These are phyloP conservation scores for Clarias gariepinus DNA, from an alignment of 2,113 vertebrate genomes.

Conservation along the genomic window DNA sequence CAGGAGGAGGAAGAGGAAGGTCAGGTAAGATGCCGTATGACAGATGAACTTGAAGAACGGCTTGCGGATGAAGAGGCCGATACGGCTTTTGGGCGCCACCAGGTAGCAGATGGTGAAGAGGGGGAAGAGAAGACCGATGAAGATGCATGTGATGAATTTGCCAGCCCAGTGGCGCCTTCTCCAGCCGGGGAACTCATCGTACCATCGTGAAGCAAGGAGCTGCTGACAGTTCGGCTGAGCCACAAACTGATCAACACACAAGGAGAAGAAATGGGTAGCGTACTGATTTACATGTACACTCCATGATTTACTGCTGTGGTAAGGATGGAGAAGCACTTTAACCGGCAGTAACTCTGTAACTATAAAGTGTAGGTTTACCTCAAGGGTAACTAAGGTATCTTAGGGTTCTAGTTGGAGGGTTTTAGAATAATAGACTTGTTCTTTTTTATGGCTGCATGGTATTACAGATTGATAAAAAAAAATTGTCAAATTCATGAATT, in stretches of 20 bases:
- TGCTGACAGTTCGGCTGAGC: slow-evolving; percentile 99
- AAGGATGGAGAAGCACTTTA: neutral
- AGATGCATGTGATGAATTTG: slow-evolving; percentile 90
- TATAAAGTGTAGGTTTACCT: neutral
- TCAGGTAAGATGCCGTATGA: slow-evolving; percentile 97
- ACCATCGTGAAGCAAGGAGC: slow-evolving; percentile 95
- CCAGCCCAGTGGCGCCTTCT: slow-evolving; percentile 92
- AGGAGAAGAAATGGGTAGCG: neutral
- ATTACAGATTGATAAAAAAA: too few species aligned
- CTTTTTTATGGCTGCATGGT: neutral
- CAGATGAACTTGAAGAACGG: slow-evolving; percentile 99
- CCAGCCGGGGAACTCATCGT: slow-evolving; percentile 95
- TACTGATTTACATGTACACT: neutral
- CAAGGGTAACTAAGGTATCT: neutral
- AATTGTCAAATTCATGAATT: neutral
- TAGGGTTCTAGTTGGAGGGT: neutral
- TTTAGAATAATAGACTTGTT: neutral
- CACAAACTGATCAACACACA: slow-evolving; percentile 80
- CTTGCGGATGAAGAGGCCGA: slow-evolving; percentile 92
- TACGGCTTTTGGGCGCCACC: slow-evolving; percentile 87
- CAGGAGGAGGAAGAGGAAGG: slow-evolving; percentile 93
- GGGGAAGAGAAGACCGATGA: slow-evolving; percentile 92
- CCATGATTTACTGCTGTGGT: neutral
- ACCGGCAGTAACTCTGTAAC: neutral
- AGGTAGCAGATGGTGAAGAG: slow-evolving; percentile 91